Conservation (phyloP, 2,113 vertebrate genomes). For the Rhea pennata region DNA sequence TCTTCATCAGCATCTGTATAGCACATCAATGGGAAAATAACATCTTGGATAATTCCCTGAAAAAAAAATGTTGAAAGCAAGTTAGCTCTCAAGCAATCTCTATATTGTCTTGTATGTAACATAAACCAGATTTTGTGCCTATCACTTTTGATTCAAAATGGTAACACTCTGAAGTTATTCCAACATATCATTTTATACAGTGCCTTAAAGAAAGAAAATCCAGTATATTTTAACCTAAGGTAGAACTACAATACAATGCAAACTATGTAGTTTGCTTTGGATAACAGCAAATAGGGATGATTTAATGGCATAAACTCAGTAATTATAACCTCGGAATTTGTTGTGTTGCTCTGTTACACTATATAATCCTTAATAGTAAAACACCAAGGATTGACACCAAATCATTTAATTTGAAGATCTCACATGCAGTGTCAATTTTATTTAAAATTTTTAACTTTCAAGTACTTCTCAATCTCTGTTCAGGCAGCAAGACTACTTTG, state of each 20-base stretch:
- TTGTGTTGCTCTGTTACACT: not conserved
- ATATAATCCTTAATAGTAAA: not conserved
- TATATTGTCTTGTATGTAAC: not conserved
- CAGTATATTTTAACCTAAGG: not conserved
- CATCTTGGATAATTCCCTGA: conserved; percentile 86
- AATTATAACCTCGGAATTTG: not conserved
- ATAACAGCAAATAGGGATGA: not conserved
- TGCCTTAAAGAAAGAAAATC: not conserved
- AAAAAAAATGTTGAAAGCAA: not conserved
- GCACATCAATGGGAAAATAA: conserved; percentile 94
- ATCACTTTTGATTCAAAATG: not conserved
- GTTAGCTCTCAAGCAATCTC: not conserved
- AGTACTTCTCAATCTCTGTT: not conserved
- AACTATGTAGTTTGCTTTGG: not conserved
- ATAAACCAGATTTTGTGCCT: not conserved
- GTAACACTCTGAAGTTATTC: not conserved
- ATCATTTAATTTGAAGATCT: not conserved
- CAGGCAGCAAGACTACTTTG: not conserved
- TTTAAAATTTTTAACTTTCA: not conserved
- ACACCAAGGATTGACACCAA: not conserved
- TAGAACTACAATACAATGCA: not conserved
- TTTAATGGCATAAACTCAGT: not conserved
- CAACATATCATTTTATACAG: not conserved
- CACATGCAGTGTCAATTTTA: not conserved
- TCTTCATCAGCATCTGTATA: conserved; percentile 99